Percentiles rank a stretch among this genome's conserved stretches.
phyloP scores from a whole-genome alignment of 2,888 invertebrate genomes.

The Bombyx huttoni region DNA sequence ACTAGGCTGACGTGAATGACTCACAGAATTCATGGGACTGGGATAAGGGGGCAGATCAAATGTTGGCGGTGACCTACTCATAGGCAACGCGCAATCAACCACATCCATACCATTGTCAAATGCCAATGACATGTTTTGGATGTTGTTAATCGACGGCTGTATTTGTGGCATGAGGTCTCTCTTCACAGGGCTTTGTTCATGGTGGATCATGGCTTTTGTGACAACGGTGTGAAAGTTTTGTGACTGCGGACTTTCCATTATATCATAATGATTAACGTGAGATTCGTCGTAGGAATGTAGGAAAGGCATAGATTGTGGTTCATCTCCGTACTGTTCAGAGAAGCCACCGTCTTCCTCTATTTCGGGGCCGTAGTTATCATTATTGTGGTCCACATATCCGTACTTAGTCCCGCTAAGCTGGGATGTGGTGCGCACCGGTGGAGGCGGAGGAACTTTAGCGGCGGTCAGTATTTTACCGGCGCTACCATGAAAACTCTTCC shows the following conservation, averaged over 20 bases:
- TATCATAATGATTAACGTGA: constrained; percentile 45
- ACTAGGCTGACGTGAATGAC: constrained; percentile 88
- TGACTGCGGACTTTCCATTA: constrained; percentile 47
- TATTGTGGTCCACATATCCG: constrained; percentile 65
- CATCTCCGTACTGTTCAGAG: constrained; percentile 65
- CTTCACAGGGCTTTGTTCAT: constrained; percentile 81
- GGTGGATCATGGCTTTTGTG: constrained; percentile 88
- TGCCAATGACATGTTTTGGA: constrained; percentile 49
- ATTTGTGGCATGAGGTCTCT: constrained; percentile 41
- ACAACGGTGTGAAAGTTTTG: constrained; percentile 79
- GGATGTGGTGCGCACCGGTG: constrained; percentile 88
- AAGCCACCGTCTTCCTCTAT: constrained; percentile 61
- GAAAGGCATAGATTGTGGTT: constrained; percentile 76
- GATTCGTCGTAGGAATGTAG: constrained; percentile 69
- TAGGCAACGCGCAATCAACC: constrained; percentile 72
- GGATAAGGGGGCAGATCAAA: constrained; percentile 86
- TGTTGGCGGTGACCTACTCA: constrained; percentile 50
- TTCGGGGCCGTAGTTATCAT: constrained; percentile 52
- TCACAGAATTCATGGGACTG: constrained; percentile 80
- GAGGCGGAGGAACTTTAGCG: constrained; percentile 89
- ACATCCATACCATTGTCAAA: constrained; percentile 74
- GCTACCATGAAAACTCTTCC: constrained; percentile 90
- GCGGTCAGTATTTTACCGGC: constrained; percentile 85
- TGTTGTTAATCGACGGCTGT: constrained; percentile 34
- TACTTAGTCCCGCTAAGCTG: constrained; percentile 82